phyloP scores from a whole-genome alignment of 2,888 invertebrate genomes.

The Monochamus alternatus region DNA sequence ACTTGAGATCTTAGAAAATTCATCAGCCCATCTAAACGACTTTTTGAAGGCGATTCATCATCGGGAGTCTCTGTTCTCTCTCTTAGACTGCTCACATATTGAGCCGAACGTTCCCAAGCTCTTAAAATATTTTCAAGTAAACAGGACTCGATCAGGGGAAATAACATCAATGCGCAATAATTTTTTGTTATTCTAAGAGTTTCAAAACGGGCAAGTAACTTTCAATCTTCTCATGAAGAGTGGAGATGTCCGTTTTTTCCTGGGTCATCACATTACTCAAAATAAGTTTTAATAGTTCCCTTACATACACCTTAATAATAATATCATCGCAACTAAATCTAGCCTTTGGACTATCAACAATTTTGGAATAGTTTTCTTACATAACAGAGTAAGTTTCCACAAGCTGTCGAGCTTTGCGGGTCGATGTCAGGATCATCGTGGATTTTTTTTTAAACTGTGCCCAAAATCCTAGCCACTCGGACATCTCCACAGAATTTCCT shows the following conservation, averaged over 20 bases:
- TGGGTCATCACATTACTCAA: background rate
- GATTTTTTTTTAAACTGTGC: background rate
- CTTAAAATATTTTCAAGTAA: conserved; percentile 18
- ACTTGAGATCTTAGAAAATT: conserved; percentile 30
- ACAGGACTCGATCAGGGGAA: conserved; percentile 33
- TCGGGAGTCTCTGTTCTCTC: background rate
- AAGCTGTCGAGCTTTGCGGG: conserved; percentile 45
- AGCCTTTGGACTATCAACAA: conserved; percentile 51
- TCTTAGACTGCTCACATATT: conserved; percentile 17
- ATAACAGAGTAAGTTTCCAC: conserved; percentile 50
- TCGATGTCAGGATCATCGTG: too few relatives aligned
- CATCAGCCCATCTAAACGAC: conserved; percentile 16
- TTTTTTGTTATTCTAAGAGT: conserved; percentile 54
- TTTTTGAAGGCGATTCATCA: background rate
- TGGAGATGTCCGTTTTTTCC: background rate
- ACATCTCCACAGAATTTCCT: background rate
- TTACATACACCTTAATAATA: conserved; percentile 8
- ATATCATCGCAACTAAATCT: conserved; percentile 58
- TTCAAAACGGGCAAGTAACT: conserved; percentile 57
- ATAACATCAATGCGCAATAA: conserved; percentile 35
- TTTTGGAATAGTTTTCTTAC: conserved; percentile 49
- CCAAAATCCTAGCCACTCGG: background rate
- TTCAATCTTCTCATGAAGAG: conserved; percentile 56
- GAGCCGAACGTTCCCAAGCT: background rate
- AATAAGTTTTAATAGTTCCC: conserved; percentile 25